Evolutionary conservation across 2,113 vertebrate species (phyloP).

Genomic region (Aphyosemion australe): DNA sequence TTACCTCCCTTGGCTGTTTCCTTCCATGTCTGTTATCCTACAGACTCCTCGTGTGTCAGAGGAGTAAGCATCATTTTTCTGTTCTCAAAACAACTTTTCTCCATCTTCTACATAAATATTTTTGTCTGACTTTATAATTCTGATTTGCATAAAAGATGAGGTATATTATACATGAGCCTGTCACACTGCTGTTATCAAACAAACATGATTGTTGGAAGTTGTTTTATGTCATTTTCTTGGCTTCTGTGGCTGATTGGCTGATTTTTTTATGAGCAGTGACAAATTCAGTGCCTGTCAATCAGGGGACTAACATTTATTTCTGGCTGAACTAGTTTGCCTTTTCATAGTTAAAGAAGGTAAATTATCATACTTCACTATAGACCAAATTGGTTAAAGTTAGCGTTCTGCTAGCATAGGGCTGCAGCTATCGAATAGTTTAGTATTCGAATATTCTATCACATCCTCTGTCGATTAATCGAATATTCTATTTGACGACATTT

Average conservation of each 20-base stretch:
- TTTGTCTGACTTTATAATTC: conserved; percentile 16
- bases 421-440: too few relatives aligned
- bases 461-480: too few relatives aligned
- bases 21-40: not conserved
- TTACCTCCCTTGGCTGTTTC: conserved; percentile 3
- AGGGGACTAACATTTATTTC: too few relatives aligned
- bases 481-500: too few relatives aligned
- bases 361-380: too few relatives aligned
- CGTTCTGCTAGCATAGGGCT: too few relatives aligned
- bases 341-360: not conserved
- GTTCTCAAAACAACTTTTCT: not conserved
- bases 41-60: conserved; percentile 6
- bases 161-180: conserved; percentile 16
- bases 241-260: not conserved
- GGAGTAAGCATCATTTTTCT: not conserved
- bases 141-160: conserved; percentile 19
- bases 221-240: not conserved
- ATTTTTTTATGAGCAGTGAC: too few relatives aligned
- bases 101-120: not conserved
- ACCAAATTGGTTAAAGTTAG: too few relatives aligned
- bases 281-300: too few relatives aligned
- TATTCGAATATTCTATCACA: too few relatives aligned
- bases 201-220: not conserved
- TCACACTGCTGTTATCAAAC: conserved; percentile 2
- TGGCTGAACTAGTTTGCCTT: too few relatives aligned